These are phyloP conservation scores for Onychostruthus taczanowskii DNA, from an alignment of 2,113 vertebrate species.

Conservation along the genomic window DNA sequence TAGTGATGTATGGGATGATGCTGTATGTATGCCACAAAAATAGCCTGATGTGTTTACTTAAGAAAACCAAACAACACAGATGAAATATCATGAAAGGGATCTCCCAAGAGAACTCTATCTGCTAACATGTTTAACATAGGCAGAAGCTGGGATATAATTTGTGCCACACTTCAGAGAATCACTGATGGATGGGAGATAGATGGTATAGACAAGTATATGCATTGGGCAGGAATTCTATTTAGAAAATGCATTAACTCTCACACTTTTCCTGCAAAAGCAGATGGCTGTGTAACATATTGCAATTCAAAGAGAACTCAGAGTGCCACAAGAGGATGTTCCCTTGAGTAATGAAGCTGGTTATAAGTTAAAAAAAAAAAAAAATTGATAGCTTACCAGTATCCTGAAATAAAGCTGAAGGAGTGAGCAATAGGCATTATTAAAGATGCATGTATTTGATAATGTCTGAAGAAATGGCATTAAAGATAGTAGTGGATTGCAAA, in stretches of 20 bases:
- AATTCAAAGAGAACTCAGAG: neutral
- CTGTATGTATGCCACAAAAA: neutral
- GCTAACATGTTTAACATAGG: neutral
- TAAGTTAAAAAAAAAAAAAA: neutral
- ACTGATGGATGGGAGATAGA: neutral
- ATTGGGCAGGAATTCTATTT: neutral
- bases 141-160: neutral
- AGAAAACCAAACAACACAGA: neutral
- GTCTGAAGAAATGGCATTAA: neutral
- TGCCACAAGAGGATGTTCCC: neutral
- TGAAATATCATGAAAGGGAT: neutral
- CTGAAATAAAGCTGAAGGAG: neutral
- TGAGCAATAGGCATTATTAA: neutral
- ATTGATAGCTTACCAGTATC: neutral
- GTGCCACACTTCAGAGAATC: neutral
- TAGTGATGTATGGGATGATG: neutral
- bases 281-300: neutral
- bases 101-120: neutral
- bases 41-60: neutral
- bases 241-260: neutral
- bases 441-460: neutral
- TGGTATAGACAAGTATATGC: neutral
- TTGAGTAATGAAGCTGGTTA: neutral
- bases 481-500: neutral
- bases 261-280: neutral